These are phyloP conservation scores for Chymomyza caudatula DNA, from an alignment of 2,888 invertebrate species.

Conservation along the genomic window DNA sequence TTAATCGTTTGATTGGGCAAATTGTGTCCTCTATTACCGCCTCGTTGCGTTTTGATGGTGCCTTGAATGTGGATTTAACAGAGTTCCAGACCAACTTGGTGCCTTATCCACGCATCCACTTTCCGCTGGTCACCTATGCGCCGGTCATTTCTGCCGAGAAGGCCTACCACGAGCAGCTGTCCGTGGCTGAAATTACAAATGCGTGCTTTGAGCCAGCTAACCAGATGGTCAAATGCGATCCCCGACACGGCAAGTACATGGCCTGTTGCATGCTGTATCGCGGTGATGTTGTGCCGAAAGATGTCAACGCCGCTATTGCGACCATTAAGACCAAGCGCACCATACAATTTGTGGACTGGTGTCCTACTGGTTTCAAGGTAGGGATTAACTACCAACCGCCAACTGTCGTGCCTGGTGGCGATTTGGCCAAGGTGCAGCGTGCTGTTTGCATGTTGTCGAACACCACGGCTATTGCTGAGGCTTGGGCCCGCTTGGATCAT, in stretches of 20 bases:
- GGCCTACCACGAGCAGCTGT: conserved; percentile 94
- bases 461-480: conserved; percentile 97
- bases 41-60: conserved; percentile 93
- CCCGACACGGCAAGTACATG: conserved; percentile 94
- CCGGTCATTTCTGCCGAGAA: conserved; percentile 95
- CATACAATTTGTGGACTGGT: conserved; percentile 94
- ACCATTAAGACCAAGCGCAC: conserved; percentile 96
- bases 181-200: conserved; percentile 95
- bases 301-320: conserved; percentile 94
- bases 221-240: conserved; percentile 96
- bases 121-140: conserved; percentile 94
- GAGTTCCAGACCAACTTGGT: conserved; percentile 96
- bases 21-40: conserved; percentile 96
- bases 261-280: conserved; percentile 96
- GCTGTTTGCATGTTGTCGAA: conserved; percentile 98
- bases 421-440: conserved; percentile 94
- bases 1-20: conserved; percentile 91
- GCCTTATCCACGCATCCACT: conserved; percentile 96
- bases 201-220: conserved; percentile 97
- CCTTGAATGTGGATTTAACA: conserved; percentile 94
- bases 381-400: conserved; percentile 95
- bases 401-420: conserved; percentile 94
- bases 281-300: conserved; percentile 95
- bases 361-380: conserved; percentile 89
- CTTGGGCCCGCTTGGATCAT: conserved; percentile 95